These are phyloP conservation scores for Drosophila pseudoananassae DNA, from an alignment of 1,140 invertebrate species.

Conservation along the genomic window DNA sequence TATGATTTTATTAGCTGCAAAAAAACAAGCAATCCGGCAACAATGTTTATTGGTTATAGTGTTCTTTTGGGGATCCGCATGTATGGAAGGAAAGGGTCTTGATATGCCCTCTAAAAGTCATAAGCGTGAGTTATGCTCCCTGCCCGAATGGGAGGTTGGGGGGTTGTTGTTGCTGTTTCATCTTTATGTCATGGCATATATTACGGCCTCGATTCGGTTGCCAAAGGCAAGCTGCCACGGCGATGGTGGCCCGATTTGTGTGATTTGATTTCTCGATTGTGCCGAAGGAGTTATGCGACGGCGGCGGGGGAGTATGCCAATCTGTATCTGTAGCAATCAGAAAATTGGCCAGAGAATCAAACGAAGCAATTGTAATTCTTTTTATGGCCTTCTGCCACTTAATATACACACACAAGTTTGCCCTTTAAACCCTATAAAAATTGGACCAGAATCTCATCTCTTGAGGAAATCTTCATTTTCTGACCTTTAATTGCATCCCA, in stretches of 20 bases:
- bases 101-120: conserved; percentile 81
- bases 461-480: conserved; percentile 35
- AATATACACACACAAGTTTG: too few species aligned
- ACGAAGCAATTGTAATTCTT: too few species aligned
- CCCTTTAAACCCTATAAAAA: neutral
- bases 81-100: conserved; percentile 33
- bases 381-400: too few species aligned
- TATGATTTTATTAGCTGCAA: conserved; percentile 83
- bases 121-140: conserved; percentile 76
- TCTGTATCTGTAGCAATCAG: too few species aligned
- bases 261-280: conserved; percentile 73
- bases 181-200: conserved; percentile 15
- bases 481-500: conserved; percentile 68
- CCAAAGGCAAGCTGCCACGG: conserved; percentile 65
- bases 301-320: neutral
- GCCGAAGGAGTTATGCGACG: neutral
- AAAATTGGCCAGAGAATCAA: too few species aligned
- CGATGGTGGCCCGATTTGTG: conserved; percentile 76
- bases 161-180: conserved; percentile 47
- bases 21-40: conserved; percentile 77
- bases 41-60: conserved; percentile 82
- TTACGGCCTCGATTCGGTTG: conserved; percentile 6
- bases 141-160: too few species aligned
- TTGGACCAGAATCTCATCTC: conserved; percentile 1
- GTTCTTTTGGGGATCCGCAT: conserved; percentile 34